Base-by-base conservation (phyloP, 2,797 vertebrate species). In the Poecilia wingei region DNA sequence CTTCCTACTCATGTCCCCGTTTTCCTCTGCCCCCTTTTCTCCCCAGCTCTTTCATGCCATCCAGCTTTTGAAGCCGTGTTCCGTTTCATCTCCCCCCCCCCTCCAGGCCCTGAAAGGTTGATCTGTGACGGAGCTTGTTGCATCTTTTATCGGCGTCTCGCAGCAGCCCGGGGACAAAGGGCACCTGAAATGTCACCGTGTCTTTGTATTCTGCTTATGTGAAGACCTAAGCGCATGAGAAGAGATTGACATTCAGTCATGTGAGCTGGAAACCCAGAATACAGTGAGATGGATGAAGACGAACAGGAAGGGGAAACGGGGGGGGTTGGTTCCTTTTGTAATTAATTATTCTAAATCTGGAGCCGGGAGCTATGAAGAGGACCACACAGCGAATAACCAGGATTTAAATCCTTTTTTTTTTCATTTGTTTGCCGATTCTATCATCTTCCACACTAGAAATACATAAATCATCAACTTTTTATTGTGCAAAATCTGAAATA, bases 331-430 rank as follows among this genome's bases (percentile, higher is more conserved):
- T 82, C 3, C 64, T 84, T 86, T 76, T 85, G 76, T 92, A 93
- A 94, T 93, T 91, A 91, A 93, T 93, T 91, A 87, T 82, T 82
- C 83, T 90, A 90, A 92, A 91, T 91, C 89, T 71, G 14, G 18
- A 72, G 70, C 74, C 64, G 68, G 71, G 76, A 80, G 82, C 88
- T 87, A 85, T 86, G 87, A 7, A 75, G 68, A 51, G 82, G 87
- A 72, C 90, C 79, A 88, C 86, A 93, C 88, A 82, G 78, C 28
- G 25, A 81, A 89, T 78, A 85, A 88, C 82, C 79, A 49, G 79
- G 4, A 47, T 31, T 28, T 20, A 31, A 16, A 81, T 81, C 77
- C 4, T 28, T 33, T 61, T 31, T 31, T 6, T 10, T 61, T 41
- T 5, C 7, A 6, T 53, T 36, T 31, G 5, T 18, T 33, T 68